phyloP scores from a whole-genome alignment of 2,797 vertebrate genomes.

The Hapalemur alaotrensis region DNA sequence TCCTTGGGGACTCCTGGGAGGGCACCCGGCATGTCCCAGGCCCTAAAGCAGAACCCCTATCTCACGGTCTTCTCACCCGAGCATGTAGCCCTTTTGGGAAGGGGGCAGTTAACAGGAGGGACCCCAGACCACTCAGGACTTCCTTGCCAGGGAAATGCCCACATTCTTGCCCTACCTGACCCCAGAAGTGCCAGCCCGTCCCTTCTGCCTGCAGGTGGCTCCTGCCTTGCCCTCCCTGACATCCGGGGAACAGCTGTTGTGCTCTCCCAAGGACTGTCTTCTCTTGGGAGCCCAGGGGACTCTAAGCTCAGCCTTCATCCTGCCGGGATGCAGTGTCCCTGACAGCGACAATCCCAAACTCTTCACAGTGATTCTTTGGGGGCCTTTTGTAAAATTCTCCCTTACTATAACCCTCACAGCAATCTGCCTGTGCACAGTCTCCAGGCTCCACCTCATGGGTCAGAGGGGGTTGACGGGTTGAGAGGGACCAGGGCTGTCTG shows the following conservation, averaged over 20 bases:
- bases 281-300: not conserved
- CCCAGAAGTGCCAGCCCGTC: not conserved
- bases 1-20: not conserved
- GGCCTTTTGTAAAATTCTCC: not conserved
- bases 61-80: not conserved
- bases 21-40: not conserved
- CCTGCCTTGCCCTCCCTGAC: not conserved
- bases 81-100: not conserved
- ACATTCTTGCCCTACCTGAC: not conserved
- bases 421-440: not conserved
- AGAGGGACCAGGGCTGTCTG: no score
- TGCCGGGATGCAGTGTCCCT: fast-evolving
- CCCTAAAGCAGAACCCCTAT: not conserved
- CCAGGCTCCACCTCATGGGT: not conserved
- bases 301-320: not conserved
- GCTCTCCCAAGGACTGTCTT: not conserved
- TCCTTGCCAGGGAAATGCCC: not conserved
- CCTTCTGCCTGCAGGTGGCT: not conserved
- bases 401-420: not conserved
- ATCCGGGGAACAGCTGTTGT: not conserved
- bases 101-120: fast-evolving
- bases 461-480: not conserved
- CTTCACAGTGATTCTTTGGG: not conserved
- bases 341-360: no score
- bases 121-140: not conserved